phyloP scores from a whole-genome alignment of 1,140 invertebrate genomes.

The Protaetia brevitarsis region DNA sequence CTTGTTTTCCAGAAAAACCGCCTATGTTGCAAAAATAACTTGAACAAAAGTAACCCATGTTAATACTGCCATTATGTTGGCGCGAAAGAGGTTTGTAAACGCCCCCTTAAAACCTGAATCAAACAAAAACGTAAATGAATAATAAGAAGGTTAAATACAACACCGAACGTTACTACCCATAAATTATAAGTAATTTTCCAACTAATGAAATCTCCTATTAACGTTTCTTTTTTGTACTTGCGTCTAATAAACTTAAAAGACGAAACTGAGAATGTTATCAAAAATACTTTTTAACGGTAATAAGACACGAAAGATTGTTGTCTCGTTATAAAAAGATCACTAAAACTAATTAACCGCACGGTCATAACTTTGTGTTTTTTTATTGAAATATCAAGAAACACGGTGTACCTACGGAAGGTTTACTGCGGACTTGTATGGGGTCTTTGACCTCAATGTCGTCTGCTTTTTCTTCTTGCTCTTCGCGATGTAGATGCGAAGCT shows the following conservation, averaged over 20 bases:
- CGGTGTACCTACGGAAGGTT: not conserved
- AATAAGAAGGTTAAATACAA: no score
- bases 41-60: no score
- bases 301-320: not conserved
- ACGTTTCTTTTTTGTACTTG: no score
- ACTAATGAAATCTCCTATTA: no score
- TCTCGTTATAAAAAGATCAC: not conserved
- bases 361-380: slow-evolving; percentile 4
- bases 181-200: no score
- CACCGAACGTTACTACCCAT: no score
- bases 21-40: no score
- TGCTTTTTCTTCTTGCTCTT: slow-evolving; percentile 9
- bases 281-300: not conserved
- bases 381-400: slow-evolving; percentile 3
- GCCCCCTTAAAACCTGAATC: no score
- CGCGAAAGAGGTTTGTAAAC: no score
- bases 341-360: not conserved
- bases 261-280: not conserved
- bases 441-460: slow-evolving; percentile 11
- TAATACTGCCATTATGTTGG: no score
- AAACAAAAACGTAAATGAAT: no score
- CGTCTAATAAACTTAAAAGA: not conserved
- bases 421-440: slow-evolving; percentile 2
- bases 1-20: no score
- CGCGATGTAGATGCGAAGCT: not conserved